Base-by-base conservation (phyloP, 2,797 vertebrate species). In the Babyrousa celebensis region DNA sequence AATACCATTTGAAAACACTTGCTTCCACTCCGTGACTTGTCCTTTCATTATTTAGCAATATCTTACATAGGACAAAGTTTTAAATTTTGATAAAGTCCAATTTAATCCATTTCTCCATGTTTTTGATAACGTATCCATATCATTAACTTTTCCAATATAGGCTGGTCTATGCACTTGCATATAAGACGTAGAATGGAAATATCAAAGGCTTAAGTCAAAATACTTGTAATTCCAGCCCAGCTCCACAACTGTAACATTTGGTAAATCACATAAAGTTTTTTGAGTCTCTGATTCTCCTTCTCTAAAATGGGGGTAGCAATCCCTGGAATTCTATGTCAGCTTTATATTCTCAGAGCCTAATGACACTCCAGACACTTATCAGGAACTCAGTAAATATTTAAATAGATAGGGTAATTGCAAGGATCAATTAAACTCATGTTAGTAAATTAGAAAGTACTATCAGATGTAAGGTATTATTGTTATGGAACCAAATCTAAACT, bases 71-170 rank as follows among this genome's bases (percentile, higher is more conserved):
- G 74, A 9, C 8, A 79, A 68, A 68, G 27, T 77, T 90, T 60
- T 65, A 67, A 77, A 90, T 80, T 90, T 87, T 92, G 36, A 87
- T 27, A 10, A 95, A 84, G n/a, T 58, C 18, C 1, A 90, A 93
- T 12, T 60, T 89, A 65, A 63, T 84, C 9, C 71, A 14, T 70
- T 36, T 92, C 62, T 56, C 60, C n/a, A 70, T 84, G 23, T 3
- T 67, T 82, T 85, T 62, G 7, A 29, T 82, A 18, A 6, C 20
- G 40, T 52, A 90, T 68, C 40, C 48, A 70, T 72, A 70, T 71
- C 6, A 74, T 17, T 89, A 88, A 65, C 14, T 68, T 87, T 88
- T 91, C 71, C 5, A 85, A 88, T 92, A 95, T 25, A 71, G 6
- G 25, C 1, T 88, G 6, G 36, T 67, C 15, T 8, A 78, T 32